A percentile compares a stretch with the other conserved stretches of the same genome.
phyloP scores from a whole-genome alignment of 2,113 vertebrate genomes.

The Tragelaphus scriptus region DNA sequence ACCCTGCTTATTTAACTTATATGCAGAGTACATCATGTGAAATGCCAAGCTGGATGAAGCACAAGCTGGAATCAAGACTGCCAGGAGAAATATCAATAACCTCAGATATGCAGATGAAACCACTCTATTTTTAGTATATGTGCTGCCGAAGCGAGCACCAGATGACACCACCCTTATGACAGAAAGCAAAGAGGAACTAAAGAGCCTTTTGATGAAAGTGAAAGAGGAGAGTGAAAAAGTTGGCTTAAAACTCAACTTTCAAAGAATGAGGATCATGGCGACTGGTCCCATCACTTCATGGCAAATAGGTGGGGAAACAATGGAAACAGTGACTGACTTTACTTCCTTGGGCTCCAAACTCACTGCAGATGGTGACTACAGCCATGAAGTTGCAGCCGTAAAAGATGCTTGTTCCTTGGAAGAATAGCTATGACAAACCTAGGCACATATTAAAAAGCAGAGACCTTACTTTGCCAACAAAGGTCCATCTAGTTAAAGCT shows the following conservation, averaged over 20 bases:
- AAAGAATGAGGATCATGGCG: neutral
- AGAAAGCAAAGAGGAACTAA: neutral
- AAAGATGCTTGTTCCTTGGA: neutral
- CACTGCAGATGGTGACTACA: neutral
- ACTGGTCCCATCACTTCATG: neutral
- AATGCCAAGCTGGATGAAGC: neutral
- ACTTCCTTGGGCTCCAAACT: neutral
- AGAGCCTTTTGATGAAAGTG: neutral
- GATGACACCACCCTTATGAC: neutral
- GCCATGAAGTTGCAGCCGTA: neutral
- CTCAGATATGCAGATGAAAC: neutral
- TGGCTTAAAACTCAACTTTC: neutral
- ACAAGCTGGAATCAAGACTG: neutral
- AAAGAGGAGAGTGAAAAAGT: neutral
- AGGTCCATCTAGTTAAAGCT: neutral
- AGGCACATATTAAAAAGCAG: neutral
- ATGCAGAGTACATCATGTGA: neutral
- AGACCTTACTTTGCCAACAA: neutral
- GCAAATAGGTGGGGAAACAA: neutral
- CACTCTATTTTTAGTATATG: neutral
- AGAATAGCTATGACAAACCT: neutral
- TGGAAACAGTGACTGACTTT: neutral
- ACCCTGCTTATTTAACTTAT: neutral
- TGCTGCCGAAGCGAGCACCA: fast-evolving
- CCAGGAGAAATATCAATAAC: neutral